Evolutionary conservation across 2,888 invertebrate genomes (phyloP).

Genomic region (Ormia ochracea): DNA sequence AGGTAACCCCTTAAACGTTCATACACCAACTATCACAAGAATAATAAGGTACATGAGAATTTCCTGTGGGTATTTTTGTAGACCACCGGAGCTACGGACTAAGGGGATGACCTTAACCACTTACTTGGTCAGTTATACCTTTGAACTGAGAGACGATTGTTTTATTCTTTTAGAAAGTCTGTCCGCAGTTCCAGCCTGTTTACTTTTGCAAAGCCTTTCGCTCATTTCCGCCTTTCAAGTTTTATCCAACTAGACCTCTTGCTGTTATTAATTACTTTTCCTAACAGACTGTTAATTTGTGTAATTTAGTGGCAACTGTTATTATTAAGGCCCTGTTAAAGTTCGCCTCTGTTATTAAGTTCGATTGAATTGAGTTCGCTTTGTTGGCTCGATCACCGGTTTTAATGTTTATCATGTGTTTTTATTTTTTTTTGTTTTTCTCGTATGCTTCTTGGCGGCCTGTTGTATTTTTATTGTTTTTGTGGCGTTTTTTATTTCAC

Average conservation of each 20-base stretch:
- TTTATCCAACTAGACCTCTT: neutral
- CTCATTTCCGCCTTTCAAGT: neutral
- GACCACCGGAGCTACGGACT: too few relatives aligned
- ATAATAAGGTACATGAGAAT: too few relatives aligned
- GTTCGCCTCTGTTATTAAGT: neutral
- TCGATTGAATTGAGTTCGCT: conserved; percentile 17
- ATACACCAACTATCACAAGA: too few relatives aligned
- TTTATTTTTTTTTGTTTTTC: conserved; percentile 27
- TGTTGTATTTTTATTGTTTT: conserved; percentile 40
- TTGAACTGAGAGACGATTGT: too few relatives aligned
- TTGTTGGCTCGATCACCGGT: conserved; percentile 49
- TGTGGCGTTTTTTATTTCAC: conserved; percentile 52
- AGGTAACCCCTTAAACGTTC: too few relatives aligned
- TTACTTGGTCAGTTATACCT: too few relatives aligned
- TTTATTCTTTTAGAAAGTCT: too few relatives aligned
- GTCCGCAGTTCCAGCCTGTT: too few relatives aligned
- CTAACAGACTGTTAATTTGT: neutral
- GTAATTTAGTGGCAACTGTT: neutral
- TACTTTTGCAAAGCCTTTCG: neutral
- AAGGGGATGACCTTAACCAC: too few relatives aligned
- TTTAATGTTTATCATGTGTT: conserved; percentile 38
- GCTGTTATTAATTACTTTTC: neutral
- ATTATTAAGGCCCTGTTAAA: neutral
- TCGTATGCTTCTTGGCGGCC: conserved; percentile 18
- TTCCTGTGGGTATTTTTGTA: too few relatives aligned